Evolutionary conservation across 2,797 vertebrate genomes (phyloP), one percentile per base, ranked within the genome.

Genomic region (Tiaroga cobitis): DNA sequence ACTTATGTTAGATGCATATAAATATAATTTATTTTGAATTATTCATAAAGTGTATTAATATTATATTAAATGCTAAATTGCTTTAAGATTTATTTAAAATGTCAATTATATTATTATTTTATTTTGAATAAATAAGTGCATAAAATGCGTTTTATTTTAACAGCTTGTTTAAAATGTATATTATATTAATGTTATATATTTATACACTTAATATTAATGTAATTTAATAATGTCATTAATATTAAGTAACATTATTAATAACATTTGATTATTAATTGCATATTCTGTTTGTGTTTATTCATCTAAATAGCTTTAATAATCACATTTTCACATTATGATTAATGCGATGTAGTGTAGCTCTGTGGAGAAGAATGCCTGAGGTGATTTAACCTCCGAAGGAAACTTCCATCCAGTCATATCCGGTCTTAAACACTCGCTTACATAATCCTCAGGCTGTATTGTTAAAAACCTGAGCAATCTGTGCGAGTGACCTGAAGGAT

Each of bases 391-490:
- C n/a, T 5, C 11, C 4, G 4, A 21, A 37, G 2, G 24, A 43
- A 43, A 72, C 39, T 76, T 24, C 41, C n/a, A 56, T 54, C 32
- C 29, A 3, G 24, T n/a, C 21, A 16, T 56, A 19, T 83, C 46
- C 49, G 7, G 10, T 32, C 73, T 43, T 43, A 43, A 78, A 69
- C n/a, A 19, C 24, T 68, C 4, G 2, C n/a, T 84, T 77, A 56
- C 49, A 84, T 77, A 69, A 84, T 37, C 16, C 0, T 11, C 37
- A 39, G 19, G 3, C 59, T 83, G 21, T 51, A 18, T 73, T 75
- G 72, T 75, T 73, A 32, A 65, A 82, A 69, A 41, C 32, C 15
- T 37, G 32, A 81, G 29, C 61, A 51, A 59, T 68, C 63, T 32
- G n/a, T 39, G 63, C 7, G 2, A 32, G 46, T 24, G 49, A 56